A percentile compares a stretch with the other conserved stretches of the same genome.
Conservation (phyloP, 2,113 vertebrate genomes). For the Stictonetta naevosa region DNA sequence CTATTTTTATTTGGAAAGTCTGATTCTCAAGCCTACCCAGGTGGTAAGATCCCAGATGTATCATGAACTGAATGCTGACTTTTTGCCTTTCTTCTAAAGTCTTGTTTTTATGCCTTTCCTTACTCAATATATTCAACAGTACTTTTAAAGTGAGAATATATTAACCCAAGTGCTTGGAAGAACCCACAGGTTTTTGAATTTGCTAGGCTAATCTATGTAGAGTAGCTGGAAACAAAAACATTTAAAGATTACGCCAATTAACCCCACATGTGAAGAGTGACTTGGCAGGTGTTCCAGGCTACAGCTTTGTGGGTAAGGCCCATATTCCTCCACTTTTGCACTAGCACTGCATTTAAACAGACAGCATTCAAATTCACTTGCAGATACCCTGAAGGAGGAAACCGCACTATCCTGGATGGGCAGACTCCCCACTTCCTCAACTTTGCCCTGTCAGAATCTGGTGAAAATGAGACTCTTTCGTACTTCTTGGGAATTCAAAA, state of each 20-base stretch:
- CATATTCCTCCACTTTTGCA: background rate
- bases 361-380: background rate
- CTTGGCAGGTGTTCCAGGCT: background rate
- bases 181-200: background rate
- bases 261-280: background rate
- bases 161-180: background rate
- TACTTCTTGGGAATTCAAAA: background rate
- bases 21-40: slow-evolving; percentile 24
- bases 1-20: slow-evolving; percentile 39
- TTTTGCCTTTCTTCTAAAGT: background rate
- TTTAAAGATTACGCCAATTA: background rate
- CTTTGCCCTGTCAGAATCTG: background rate
- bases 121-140: background rate
- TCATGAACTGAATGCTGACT: slow-evolving; percentile 20
- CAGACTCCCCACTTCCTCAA: background rate
- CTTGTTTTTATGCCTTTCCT: slow-evolving; percentile 24
- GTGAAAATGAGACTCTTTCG: background rate
- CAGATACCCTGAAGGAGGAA: background rate
- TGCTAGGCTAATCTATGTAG: background rate
- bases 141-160: slow-evolving; percentile 18
- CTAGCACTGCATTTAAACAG: background rate
- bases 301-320: background rate
- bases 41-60: slow-evolving; percentile 14
- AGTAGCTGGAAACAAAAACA: slow-evolving; percentile 1
- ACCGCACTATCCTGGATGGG: background rate